Conservation (phyloP, 2,113 vertebrate species). For the Dromiciops gliroides region DNA sequence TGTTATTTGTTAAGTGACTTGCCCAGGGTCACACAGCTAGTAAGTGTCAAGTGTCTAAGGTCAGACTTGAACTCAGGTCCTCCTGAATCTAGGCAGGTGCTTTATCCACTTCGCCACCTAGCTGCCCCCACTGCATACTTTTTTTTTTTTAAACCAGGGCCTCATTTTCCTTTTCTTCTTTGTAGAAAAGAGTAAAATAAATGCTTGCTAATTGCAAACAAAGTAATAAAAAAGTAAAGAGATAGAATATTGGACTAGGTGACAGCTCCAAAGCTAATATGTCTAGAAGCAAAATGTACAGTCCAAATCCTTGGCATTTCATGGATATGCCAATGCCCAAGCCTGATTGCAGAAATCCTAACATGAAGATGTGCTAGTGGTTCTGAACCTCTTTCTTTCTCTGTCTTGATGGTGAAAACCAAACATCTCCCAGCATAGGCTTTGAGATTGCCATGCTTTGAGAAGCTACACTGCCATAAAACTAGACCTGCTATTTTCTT, state of each 20-base stretch:
- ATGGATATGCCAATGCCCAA: background rate
- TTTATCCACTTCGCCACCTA: too few relatives aligned
- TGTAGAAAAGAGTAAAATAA: background rate
- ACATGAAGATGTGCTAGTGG: background rate
- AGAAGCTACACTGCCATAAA: background rate
- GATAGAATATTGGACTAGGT: background rate
- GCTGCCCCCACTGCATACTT: too few relatives aligned
- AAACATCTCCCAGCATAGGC: background rate
- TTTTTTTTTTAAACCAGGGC: background rate
- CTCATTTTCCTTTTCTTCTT: background rate
- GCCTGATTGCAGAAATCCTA: background rate
- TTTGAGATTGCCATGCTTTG: background rate
- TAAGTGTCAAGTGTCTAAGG: too few relatives aligned
- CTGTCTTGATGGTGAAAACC: background rate
- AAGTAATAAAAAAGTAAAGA: background rate
- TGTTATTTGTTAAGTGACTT: too few relatives aligned
- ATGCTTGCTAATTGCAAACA: background rate
- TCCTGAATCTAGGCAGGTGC: too few relatives aligned
- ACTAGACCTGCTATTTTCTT: background rate
- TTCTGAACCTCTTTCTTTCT: background rate
- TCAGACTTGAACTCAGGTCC: too few relatives aligned
- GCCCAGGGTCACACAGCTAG: too few relatives aligned
- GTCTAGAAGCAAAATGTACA: background rate
- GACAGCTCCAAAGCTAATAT: background rate
- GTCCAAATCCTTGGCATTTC: background rate